Conservation (phyloP, 2,888 invertebrate species). For the Bimastos eiseni region DNA sequence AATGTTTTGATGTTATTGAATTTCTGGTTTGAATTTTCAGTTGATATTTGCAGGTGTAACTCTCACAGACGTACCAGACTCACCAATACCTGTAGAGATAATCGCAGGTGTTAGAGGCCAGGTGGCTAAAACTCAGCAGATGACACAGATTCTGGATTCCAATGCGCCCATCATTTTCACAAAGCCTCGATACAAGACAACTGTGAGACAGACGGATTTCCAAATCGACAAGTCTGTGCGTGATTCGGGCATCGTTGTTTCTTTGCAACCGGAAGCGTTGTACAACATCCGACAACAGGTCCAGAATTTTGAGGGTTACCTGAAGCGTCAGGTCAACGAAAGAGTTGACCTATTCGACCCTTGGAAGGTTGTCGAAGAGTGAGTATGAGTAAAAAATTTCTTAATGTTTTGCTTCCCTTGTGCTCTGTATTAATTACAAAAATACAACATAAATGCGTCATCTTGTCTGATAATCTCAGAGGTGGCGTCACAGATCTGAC, state of each 20-base stretch:
- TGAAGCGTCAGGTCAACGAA: background rate
- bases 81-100: slow-evolving; percentile 14
- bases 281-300: slow-evolving; percentile 18
- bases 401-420: background rate
- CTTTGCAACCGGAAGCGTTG: background rate
- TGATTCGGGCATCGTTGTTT: background rate
- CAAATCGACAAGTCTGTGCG: background rate
- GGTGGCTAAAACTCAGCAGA: background rate
- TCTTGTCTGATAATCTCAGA: too few relatives aligned
- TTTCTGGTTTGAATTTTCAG: too few relatives aligned
- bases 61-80: background rate
- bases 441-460: too few relatives aligned
- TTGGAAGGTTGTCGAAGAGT: slow-evolving; percentile 56
- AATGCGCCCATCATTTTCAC: background rate
- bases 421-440: too few relatives aligned
- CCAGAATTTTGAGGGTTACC: background rate
- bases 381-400: slow-evolving; percentile 41
- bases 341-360: slow-evolving; percentile 52
- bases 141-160: background rate
- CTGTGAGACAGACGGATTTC: background rate
- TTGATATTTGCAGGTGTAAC: background rate
- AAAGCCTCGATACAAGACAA: background rate
- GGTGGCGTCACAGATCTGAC: too few relatives aligned
- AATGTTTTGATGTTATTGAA: background rate
- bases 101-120: background rate